These are phyloP conservation scores for Rhopalosiphum padi DNA, from an alignment of 1,140 invertebrate species.

Conservation along the genomic window DNA sequence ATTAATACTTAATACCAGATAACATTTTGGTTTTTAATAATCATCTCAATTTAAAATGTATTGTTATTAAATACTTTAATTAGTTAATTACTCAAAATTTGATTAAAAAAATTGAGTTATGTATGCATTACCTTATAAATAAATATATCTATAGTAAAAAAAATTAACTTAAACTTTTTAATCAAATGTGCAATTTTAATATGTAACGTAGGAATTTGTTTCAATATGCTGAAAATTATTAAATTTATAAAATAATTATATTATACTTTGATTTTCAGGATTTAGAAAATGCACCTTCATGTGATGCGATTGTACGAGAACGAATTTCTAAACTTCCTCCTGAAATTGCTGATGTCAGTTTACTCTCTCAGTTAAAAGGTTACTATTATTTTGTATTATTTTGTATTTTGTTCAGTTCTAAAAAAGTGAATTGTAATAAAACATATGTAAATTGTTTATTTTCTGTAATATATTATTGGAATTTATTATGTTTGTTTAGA, in stretches of 20 bases:
- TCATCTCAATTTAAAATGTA: not conserved
- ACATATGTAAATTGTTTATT: not conserved
- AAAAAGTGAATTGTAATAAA: not conserved
- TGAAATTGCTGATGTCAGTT: slow-evolving; percentile 90
- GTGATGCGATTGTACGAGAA: slow-evolving; percentile 89
- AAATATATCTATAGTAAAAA: not conserved
- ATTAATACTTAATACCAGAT: not conserved
- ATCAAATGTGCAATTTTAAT: not conserved
- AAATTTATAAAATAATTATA: not conserved
- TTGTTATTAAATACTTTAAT: not conserved
- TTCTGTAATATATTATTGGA: slow-evolving; percentile 6
- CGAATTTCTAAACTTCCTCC: slow-evolving; percentile 91
- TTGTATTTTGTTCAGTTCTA: not conserved
- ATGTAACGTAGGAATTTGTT: not conserved
- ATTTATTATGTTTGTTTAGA: slow-evolving; percentile 8
- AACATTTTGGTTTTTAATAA: not conserved
- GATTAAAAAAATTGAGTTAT: not conserved
- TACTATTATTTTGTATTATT: slow-evolving; percentile 57
- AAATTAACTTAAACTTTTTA: not conserved
- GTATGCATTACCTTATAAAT: not conserved
- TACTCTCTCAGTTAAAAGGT: slow-evolving; percentile 84
- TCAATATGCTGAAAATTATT: not conserved
- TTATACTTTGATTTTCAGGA: slow-evolving; percentile 69
- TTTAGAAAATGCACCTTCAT: slow-evolving; percentile 91
- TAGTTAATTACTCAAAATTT: not conserved